Evolutionary conservation across 1,140 invertebrate species (phyloP), one percentile per base, ranked within the genome.

Genomic region (Eumaeus atala): DNA sequence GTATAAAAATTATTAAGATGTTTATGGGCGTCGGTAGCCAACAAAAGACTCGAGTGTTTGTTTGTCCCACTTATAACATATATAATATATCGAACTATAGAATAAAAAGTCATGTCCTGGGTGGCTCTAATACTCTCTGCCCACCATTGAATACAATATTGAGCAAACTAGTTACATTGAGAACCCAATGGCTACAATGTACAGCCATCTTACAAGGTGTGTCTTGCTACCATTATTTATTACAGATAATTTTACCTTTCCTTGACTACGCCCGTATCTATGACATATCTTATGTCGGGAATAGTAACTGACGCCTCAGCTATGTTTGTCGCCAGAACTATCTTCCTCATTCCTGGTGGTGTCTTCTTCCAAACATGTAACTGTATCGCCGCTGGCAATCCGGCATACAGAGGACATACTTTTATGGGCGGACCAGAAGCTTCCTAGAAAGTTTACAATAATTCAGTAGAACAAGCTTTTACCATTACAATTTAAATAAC

Each of bases 271-370:
- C 98, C 98, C 59, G 93, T 93, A 77, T 99, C 98, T 58, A 99
- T 94, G 3, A 99, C 96, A 88, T 93, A 95, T 66, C 94, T 93
- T 57, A 99, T 96, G 16, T 96, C 96, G 40, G 90, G 94, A 69
- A 99, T 99, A 0, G 98, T 99, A 1, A 99, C 91, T 6, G 97
- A 98, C 1, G 97, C 98, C 88, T 98, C 98, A 3, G 98, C 98
- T 59, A 99, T 96, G 82, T 99, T 99, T 17, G 98, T 99, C n/a
- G 96, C 92, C 48, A 99, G 86, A 61, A 99, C 93, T 11, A 99
- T 92, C 88, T 98, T 98, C 36, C 98, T 87, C 17, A 89, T 89
- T 52, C 92, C 93, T 10, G 82, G 67, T 10, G 92, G 88, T 2
- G 92, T 89, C 6, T 91, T 87, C 59, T 91, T 87, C 74, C 97